Evolutionary conservation across 1,140 invertebrate genomes (phyloP).

Genomic region (Drosophila mojavensis): DNA sequence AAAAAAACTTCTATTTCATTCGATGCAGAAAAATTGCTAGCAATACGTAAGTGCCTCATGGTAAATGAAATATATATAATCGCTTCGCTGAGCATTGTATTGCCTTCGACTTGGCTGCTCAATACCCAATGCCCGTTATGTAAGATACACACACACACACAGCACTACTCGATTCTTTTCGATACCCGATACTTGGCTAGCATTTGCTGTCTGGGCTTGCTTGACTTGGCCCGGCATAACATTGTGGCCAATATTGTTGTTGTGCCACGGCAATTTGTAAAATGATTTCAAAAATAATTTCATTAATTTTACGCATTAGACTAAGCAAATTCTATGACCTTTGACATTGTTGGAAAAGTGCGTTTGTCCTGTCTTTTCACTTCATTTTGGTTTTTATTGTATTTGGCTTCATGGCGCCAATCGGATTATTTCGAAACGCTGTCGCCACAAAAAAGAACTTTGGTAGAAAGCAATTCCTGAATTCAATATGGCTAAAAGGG

Average conservation of each 20-base stretch:
- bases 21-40: conserved; percentile 80
- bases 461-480: not conserved
- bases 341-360: conserved; percentile 30
- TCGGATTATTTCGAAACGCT: conserved; percentile 28
- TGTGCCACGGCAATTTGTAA: conserved; percentile 29
- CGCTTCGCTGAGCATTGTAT: conserved; percentile 66
- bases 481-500: not conserved
- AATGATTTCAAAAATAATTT: conserved; percentile 49
- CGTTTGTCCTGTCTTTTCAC: not conserved
- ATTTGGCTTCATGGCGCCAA: conserved; percentile 16
- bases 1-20: conserved; percentile 74
- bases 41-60: conserved; percentile 78
- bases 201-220: not conserved
- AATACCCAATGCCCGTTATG: conserved; percentile 12
- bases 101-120: conserved; percentile 33
- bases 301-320: conserved; percentile 46
- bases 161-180: conserved; percentile 5
- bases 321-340: conserved; percentile 44
- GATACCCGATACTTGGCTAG: not conserved
- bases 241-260: conserved; percentile 24
- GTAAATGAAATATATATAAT: conserved; percentile 81
- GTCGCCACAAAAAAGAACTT: not conserved
- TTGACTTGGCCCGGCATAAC: conserved; percentile 12
- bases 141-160: not conserved
- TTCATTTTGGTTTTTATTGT: not conserved